phyloP scores from a whole-genome alignment of 2,113 vertebrate species.

The Micromys minutus region DNA sequence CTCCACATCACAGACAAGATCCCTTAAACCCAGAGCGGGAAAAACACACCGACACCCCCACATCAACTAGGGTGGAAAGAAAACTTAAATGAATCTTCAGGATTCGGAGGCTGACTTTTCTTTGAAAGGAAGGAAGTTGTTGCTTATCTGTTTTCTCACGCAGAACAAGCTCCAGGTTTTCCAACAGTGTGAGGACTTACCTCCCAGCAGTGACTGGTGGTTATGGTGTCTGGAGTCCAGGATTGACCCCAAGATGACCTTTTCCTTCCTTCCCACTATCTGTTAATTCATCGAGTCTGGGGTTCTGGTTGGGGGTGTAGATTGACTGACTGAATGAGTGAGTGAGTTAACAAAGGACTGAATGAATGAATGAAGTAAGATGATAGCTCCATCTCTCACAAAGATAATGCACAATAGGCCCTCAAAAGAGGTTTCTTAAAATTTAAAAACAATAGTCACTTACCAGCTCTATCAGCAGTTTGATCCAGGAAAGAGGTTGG shows the following conservation, averaged over 20 bases:
- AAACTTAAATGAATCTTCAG: neutral
- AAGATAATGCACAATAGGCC: conserved; percentile 53
- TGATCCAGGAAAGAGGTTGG: conserved; percentile 68
- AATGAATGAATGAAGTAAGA: neutral
- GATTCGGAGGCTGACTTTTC: neutral
- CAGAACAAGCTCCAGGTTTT: neutral
- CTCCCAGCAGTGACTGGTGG: conserved; percentile 52
- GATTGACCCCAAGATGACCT: conserved; percentile 63
- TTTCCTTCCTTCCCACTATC: conserved; percentile 30
- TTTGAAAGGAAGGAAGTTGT: neutral
- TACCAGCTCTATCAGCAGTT: conserved; percentile 52
- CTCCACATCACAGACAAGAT: neutral
- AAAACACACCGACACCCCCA: neutral
- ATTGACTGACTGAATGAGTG: conserved; percentile 20
- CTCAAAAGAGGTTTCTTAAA: conserved; percentile 37
- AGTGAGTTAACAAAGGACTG: neutral
- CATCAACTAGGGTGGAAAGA: neutral
- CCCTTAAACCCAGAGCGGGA: neutral
- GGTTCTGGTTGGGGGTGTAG: neutral
- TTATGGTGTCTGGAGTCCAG: conserved; percentile 37
- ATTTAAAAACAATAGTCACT: conserved; percentile 66
- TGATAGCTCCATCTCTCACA: neutral
- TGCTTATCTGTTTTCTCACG: neutral
- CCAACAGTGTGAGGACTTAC: conserved; percentile 18
- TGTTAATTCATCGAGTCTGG: conserved; percentile 41